Base-by-base conservation (phyloP, 2,113 vertebrate genomes). In the Hiodon tergisus region DNA sequence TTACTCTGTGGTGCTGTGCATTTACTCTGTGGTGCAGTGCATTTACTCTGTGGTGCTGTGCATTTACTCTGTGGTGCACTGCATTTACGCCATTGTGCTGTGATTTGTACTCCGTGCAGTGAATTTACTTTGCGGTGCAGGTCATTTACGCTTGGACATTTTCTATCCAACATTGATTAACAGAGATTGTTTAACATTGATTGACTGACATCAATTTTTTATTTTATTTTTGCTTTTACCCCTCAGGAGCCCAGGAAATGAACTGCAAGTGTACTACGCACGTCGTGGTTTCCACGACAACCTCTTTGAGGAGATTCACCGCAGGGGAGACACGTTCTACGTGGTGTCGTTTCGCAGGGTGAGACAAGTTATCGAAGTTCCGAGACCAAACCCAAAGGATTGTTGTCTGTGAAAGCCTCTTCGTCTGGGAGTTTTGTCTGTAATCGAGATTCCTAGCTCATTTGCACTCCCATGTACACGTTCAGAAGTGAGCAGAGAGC, bases 291-390 rank as follows among this genome's bases (percentile, higher is more conserved):
- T 90, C 82, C 92, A 93, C 60, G 90, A 91, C 57, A 89, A 91
- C n/a, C 93, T 94, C 75, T 90, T 93, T 62, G 92, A 93, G 82
- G 92, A 92, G 51, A 90, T 94, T 83, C 90, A 46, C 78, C 88
- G 93, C 71, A 84, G 89, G 66, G 92, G 91, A n/a, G 93, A 94
- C 77, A 94, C 93, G 0, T 94, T 94, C 80, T 94, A 94, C 0
- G 88, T 94, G 16, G 92, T 94, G 61, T 94, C 93, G 0, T 94
- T 94, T 83, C 88, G 92, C 71, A 91, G 91, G 85, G 93, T 94
- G 82, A 91, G 91, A 86, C 46, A 54, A 6, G 3, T 8, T 16
- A 10, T 6, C 5, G 8, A 3, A 54, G 8, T 14, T n/a, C n/a
- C 31, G 13, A 14, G 58, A 59, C 14, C 9, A 14, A 11, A 11